These are phyloP conservation scores for Rostratula benghalensis DNA, from an alignment of 2,113 vertebrate genomes.

Conservation along the genomic window DNA sequence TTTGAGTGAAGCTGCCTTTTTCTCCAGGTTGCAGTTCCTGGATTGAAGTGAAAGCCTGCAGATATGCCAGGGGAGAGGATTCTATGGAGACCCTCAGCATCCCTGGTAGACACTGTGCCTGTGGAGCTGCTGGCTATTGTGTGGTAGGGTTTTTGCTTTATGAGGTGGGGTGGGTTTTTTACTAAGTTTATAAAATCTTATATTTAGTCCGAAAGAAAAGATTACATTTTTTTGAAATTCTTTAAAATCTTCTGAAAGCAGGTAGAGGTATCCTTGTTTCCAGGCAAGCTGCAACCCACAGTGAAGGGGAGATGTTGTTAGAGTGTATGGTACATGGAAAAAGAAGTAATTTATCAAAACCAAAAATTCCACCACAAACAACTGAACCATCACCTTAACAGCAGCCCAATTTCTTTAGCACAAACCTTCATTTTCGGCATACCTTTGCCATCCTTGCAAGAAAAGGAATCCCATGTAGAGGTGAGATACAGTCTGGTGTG, in stretches of 20 bases:
- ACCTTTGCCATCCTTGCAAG: neutral
- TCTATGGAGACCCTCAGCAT: neutral
- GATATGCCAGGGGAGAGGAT: neutral
- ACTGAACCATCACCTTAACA: neutral
- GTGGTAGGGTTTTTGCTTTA: neutral
- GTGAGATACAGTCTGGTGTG: neutral
- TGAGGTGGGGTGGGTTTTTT: neutral
- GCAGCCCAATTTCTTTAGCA: neutral
- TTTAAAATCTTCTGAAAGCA: neutral
- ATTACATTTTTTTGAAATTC: neutral
- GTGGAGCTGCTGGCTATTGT: neutral
- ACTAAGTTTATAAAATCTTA: neutral
- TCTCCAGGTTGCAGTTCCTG: neutral
- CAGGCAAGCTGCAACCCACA: neutral
- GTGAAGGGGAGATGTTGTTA: neutral
- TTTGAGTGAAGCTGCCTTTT: neutral
- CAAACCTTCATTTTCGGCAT: neutral
- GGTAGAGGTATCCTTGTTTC: neutral
- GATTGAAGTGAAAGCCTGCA: neutral
- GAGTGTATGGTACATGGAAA: neutral
- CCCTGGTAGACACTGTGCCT: neutral
- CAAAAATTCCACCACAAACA: neutral
- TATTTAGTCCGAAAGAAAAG: neutral
- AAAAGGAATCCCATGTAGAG: neutral
- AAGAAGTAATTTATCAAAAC: neutral